Evolutionary conservation across 2,888 invertebrate species (phyloP), one percentile per base, ranked within the genome.

Genomic region (Imbricaverruca yamaguchii): DNA sequence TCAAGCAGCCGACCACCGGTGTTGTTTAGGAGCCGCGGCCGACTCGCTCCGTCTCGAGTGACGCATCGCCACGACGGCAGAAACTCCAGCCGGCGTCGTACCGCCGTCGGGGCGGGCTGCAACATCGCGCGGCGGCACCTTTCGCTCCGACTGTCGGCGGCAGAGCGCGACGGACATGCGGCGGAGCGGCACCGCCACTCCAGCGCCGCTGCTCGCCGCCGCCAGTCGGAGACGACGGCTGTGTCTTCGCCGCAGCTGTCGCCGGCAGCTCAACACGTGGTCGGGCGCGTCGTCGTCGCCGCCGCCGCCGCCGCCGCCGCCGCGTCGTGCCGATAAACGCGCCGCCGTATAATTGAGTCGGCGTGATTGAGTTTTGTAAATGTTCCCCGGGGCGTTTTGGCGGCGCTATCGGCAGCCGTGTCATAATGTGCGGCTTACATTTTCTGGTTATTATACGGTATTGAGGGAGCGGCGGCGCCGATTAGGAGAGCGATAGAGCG

Each of bases 381-480:
- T 74, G 74, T 74, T 74, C 74, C 74, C 74, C 21, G n/a, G 74
- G 74, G 74, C 74, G 74, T 74, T 74, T 74, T 74, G 74, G 74
- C 55, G 74, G 21, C 55, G 74, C 74, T 74, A 63, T 63, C 80
- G 74, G 80, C n/a, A 6, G 18, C 10, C 4, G 12, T 59, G 80
- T 80, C 80, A 80, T 59, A 61, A 80, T 80, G 59, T 80, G 80
- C 63, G 80, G 80, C 80, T 63, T 80, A 80, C 61, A 80, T 63
- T 63, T 80, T 59, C 80, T 59, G 59, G 80, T 80, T 63, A 61
- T 74, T 74, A 74, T 74, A 74, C 74, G 74, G 74, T 74, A 74
- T 74, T 74, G 74, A 74, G 74, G 74, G 74, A 74, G 74, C 74
- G 74, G 12, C 55, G 9, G 18, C 53, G 74, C 21, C 74, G 74